Conservation (phyloP, 2,113 vertebrate genomes). For the Siniperca chuatsi region DNA sequence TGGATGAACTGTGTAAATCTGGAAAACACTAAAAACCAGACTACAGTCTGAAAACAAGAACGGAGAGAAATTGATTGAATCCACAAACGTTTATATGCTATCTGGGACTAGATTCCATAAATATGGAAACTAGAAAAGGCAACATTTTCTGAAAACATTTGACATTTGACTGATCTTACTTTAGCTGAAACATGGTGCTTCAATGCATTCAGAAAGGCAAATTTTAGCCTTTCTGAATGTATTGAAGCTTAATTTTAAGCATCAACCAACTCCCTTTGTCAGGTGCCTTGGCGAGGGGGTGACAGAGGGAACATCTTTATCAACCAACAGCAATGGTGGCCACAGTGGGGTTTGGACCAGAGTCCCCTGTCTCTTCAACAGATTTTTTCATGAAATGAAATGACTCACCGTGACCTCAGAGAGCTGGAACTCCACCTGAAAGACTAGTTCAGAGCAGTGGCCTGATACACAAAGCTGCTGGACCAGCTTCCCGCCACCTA, state of each 20-base stretch:
- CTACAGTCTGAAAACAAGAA: neutral
- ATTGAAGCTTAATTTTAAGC: neutral
- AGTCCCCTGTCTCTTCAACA: neutral
- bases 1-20: neutral
- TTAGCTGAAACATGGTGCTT: neutral
- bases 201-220: neutral
- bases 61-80: neutral
- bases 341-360: neutral
- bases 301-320: neutral
- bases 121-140: neutral
- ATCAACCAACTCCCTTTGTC: constrained; percentile 6
- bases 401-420: constrained; percentile 86
- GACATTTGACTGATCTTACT: neutral
- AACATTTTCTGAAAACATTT: neutral
- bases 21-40: neutral
- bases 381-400: neutral
- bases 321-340: neutral
- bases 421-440: constrained; percentile 91
- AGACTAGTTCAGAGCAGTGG: constrained; percentile 83
- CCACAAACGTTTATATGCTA: neutral
- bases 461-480: constrained; percentile 84
- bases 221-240: no score
- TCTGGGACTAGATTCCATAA: neutral
- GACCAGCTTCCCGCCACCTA: constrained; percentile 47
- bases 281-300: neutral